These are phyloP conservation scores for Apis dorsata DNA, from an alignment of 1,140 invertebrate genomes.

Conservation along the genomic window DNA sequence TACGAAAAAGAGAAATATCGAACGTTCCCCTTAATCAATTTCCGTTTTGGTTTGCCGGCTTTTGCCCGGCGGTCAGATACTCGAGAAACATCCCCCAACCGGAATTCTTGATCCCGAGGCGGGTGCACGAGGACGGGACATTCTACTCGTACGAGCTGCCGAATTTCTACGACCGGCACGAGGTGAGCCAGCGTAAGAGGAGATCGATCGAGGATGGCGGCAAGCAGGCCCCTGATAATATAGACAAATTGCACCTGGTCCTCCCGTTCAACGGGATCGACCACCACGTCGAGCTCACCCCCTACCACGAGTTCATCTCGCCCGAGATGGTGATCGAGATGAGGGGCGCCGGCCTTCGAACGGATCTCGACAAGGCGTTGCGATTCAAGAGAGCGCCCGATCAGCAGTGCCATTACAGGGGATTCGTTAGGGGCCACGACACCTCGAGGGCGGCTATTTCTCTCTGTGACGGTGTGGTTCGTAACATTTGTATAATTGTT, in stretches of 20 bases:
- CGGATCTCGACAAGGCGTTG: constrained; percentile 65
- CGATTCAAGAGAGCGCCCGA: constrained; percentile 64
- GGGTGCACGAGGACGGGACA: constrained; percentile 76
- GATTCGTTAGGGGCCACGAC: constrained; percentile 77
- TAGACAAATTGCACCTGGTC: constrained; percentile 79
- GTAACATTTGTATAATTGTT: constrained; percentile 57
- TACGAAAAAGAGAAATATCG: no score
- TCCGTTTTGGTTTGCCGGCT: neutral
- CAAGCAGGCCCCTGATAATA: constrained; percentile 39
- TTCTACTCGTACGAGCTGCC: constrained; percentile 78
- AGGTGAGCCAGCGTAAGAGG: constrained; percentile 62
- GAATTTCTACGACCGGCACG: constrained; percentile 74
- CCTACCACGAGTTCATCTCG: constrained; percentile 81
- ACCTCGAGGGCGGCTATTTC: constrained; percentile 82
- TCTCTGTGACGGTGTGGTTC: constrained; percentile 84
- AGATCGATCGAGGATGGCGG: constrained; percentile 56
- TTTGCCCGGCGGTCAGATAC: constrained; percentile 64
- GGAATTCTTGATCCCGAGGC: constrained; percentile 79
- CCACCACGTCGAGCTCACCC: constrained; percentile 79
- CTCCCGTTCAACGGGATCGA: constrained; percentile 77
- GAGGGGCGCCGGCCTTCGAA: constrained; percentile 64
- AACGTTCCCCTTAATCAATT: constrained; percentile 3
- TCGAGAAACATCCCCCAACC: constrained; percentile 77
- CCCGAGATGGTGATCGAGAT: constrained; percentile 82
- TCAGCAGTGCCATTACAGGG: constrained; percentile 82